Evolutionary conservation across 2,797 vertebrate genomes (phyloP).

Genomic region (Buceros bicornis): DNA sequence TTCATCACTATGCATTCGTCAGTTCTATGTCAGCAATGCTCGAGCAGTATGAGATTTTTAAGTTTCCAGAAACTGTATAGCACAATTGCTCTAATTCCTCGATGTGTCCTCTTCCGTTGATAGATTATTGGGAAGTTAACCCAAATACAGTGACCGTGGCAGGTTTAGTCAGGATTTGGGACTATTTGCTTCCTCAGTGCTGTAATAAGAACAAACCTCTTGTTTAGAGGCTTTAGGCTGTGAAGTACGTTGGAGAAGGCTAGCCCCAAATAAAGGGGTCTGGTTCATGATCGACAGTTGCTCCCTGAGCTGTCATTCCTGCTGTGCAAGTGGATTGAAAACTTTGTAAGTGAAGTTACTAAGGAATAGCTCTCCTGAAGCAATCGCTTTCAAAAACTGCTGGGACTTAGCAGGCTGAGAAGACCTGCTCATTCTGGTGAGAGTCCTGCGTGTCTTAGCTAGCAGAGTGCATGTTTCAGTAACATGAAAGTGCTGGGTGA

Average conservation of each 20-base stretch:
- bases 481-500: not conserved
- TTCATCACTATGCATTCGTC: conserved; percentile 29
- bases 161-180: not conserved
- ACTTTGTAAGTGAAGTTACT: not conserved
- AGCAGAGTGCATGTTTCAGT: not conserved
- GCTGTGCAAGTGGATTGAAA: not conserved
- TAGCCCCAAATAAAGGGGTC: not conserved
- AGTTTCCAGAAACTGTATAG: not conserved
- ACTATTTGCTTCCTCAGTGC: not conserved
- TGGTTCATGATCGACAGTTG: not conserved
- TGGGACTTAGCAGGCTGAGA: not conserved
- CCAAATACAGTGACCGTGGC: not conserved
- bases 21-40: conserved; percentile 20
- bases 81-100: not conserved
- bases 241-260: not conserved
- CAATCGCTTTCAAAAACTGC: not conserved
- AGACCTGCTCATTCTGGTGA: not conserved
- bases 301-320: not conserved
- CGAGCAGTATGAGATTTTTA: not conserved
- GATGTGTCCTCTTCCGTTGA: not conserved
- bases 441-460: not conserved
- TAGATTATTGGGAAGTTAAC: not conserved
- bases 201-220: not conserved
- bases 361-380: not conserved
- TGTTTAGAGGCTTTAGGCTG: not conserved